Evolutionary conservation across 2,888 invertebrate genomes (phyloP).

Genomic region (Exocentrus adspersus): DNA sequence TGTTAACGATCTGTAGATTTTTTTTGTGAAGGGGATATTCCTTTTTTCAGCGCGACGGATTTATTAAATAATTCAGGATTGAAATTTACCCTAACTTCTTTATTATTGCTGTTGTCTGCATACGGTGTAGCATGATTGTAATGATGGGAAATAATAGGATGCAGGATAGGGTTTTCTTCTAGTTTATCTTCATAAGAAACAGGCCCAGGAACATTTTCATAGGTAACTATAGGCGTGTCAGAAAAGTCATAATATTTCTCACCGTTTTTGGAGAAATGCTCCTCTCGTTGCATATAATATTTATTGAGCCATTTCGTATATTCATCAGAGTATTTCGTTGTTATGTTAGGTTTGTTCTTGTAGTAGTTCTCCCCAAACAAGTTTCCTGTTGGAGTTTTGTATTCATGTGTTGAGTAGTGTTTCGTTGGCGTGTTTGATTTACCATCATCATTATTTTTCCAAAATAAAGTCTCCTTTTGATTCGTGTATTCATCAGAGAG

Average conservation of each 20-base stretch:
- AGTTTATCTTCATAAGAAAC: not conserved
- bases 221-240: not conserved
- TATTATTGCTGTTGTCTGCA: not conserved
- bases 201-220: not conserved
- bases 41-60: not conserved
- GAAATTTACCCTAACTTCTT: not conserved
- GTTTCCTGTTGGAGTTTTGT: not conserved
- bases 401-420: not conserved
- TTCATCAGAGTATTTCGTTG: not conserved
- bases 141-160: slow-evolving; percentile 2
- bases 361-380: not conserved
- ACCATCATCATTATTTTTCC: too few species aligned
- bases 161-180: not conserved
- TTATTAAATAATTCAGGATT: not conserved
- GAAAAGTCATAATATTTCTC: slow-evolving; percentile 1
- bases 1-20: not conserved
- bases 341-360: not conserved
- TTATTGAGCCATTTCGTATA: slow-evolving; percentile 12
- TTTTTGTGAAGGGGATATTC: not conserved
- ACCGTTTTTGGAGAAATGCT: not conserved
- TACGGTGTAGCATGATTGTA: not conserved
- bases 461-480: too few species aligned
- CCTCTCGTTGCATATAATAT: slow-evolving; percentile 4
- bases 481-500: too few species aligned
- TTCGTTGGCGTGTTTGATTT: too few species aligned